phyloP scores from a whole-genome alignment of 2,797 vertebrate species.

The Halcyon badia region DNA sequence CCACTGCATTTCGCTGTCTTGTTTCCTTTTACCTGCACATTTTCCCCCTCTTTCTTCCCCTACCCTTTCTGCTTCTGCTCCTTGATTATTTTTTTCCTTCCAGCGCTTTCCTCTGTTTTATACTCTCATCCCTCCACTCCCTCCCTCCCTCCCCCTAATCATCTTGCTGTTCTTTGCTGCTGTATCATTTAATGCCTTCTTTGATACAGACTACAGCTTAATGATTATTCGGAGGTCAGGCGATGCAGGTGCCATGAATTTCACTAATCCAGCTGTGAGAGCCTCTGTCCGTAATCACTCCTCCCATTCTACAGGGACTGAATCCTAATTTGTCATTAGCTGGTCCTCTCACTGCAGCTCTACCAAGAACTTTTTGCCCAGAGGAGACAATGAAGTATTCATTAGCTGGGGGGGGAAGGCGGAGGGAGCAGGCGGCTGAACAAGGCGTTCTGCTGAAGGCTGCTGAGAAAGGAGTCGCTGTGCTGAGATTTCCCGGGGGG shows the following conservation, averaged over 20 bases:
- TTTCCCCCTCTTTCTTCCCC: not conserved
- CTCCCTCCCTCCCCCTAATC: conserved; percentile 43
- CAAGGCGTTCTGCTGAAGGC: conserved; percentile 65
- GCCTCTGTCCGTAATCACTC: conserved; percentile 81
- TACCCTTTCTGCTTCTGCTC: not conserved
- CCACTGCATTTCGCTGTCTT: not conserved
- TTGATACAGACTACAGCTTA: conserved; percentile 84
- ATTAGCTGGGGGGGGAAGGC: conserved; percentile 58
- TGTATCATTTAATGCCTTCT: conserved; percentile 82
- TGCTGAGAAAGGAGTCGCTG: conserved; percentile 74
- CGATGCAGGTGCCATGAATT: conserved; percentile 82
- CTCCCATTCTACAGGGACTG: conserved; percentile 73
- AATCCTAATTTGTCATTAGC: conserved; percentile 81
- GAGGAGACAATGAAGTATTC: conserved; percentile 80
- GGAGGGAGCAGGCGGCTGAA: conserved; percentile 8
- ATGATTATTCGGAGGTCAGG: conserved; percentile 83
- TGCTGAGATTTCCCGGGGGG: conserved; percentile 50
- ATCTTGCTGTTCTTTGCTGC: conserved; percentile 68
- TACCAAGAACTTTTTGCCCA: conserved; percentile 70
- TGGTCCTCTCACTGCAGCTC: conserved; percentile 58
- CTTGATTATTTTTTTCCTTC: conserved; percentile 30
- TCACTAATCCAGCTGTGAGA: conserved; percentile 79
- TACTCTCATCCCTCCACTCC: conserved; percentile 17
- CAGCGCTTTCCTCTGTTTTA: not conserved
- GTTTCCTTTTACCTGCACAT: not conserved